Evolutionary conservation across 2,113 vertebrate species (phyloP).

Genomic region (Litocranius walleri): DNA sequence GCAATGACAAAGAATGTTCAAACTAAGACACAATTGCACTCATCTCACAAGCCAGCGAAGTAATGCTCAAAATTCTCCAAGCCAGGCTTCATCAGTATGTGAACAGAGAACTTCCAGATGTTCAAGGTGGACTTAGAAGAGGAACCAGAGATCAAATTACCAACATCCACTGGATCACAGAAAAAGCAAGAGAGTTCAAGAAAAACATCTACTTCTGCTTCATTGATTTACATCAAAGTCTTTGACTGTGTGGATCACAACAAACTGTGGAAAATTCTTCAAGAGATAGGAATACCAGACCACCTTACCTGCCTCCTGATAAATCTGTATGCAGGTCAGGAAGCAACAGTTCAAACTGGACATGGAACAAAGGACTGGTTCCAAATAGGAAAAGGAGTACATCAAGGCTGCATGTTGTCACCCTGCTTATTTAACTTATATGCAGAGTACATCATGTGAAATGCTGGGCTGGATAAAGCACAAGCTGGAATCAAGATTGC

Average conservation of each 20-base stretch:
- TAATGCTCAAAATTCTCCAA: not conserved
- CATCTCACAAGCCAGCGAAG: not conserved
- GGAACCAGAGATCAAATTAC: not conserved
- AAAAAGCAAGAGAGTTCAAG: not conserved
- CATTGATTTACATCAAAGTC: not conserved
- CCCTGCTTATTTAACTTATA: not conserved
- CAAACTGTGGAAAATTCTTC: not conserved
- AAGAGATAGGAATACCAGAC: not conserved
- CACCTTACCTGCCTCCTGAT: not conserved
- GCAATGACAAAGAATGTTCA: not conserved
- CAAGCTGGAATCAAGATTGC: not conserved
- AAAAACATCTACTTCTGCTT: not conserved
- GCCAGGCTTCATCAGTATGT: not conserved
- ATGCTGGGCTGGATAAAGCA: not conserved
- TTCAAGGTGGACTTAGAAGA: not conserved
- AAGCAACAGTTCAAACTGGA: not conserved
- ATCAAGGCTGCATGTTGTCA: not conserved
- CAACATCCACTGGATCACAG: not conserved
- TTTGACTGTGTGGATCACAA: not conserved
- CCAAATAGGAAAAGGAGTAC: not conserved
- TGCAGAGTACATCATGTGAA: not conserved
- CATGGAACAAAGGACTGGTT: not conserved
- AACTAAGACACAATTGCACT: not conserved
- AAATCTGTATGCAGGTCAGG: not conserved
- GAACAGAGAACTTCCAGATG: not conserved